Evolutionary conservation across 2,797 vertebrate species (phyloP).

Genomic region (Syndactyla subalaris): DNA sequence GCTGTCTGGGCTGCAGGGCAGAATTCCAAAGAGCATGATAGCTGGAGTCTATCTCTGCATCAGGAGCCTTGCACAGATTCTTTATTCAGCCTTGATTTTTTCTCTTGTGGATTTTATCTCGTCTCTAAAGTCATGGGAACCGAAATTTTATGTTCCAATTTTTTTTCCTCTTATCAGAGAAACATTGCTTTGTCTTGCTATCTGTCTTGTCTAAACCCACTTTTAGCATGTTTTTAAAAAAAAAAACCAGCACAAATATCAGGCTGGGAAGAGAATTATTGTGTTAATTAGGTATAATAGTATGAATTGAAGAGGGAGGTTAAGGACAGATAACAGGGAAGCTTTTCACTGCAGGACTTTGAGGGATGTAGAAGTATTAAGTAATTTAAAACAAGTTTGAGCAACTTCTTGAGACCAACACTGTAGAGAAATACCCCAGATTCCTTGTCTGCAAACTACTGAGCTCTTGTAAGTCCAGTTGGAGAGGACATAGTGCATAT

Average conservation of each 20-base stretch:
- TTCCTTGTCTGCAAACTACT: background rate
- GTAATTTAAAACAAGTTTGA: background rate
- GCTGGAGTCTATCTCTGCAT: background rate
- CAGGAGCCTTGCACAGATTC: background rate
- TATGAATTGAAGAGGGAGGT: background rate
- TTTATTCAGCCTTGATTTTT: background rate
- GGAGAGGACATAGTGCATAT: background rate
- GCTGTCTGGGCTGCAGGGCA: background rate
- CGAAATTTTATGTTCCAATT: background rate
- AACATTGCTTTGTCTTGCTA: background rate
- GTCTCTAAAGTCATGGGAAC: background rate
- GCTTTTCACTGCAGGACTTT: background rate
- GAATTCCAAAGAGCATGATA: background rate
- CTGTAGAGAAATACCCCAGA: background rate
- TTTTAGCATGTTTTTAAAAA: background rate
- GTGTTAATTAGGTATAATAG: background rate
- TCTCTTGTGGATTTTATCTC: background rate
- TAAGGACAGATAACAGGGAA: background rate
- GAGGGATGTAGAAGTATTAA: background rate
- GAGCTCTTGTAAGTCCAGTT: background rate
- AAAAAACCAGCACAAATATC: background rate
- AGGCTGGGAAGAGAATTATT: background rate
- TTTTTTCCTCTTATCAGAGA: slow-evolving; percentile 14
- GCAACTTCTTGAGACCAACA: background rate
- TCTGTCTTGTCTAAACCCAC: background rate